These are phyloP conservation scores for Rhagium mordax DNA, from an alignment of 2,888 invertebrate genomes.

Conservation along the genomic window DNA sequence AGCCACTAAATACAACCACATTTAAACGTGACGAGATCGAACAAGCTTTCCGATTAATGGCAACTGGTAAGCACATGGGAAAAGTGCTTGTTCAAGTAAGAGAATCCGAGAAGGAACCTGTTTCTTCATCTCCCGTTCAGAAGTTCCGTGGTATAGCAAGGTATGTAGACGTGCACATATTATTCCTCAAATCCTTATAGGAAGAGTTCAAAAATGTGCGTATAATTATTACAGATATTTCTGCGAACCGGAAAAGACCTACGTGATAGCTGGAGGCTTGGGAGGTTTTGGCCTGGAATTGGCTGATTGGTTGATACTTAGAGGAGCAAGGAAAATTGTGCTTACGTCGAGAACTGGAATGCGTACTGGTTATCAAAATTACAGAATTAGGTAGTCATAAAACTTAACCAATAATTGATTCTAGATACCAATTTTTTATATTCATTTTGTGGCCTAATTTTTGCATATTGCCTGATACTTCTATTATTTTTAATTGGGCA, in stretches of 20 bases:
- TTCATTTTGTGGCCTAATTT: too few relatives aligned
- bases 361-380: constrained; percentile 81
- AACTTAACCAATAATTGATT: too few relatives aligned
- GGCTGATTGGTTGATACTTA: constrained; percentile 85
- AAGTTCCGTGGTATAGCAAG: too few relatives aligned
- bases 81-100: constrained; percentile 73
- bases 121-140: not conserved
- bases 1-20: constrained; percentile 78
- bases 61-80: constrained; percentile 85
- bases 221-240: not conserved
- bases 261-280: constrained; percentile 84
- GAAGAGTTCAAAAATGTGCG: too few relatives aligned
- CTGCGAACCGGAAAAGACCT: constrained; percentile 66
- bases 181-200: too few relatives aligned
- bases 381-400: constrained; percentile 78
- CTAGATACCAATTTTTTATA: too few relatives aligned
- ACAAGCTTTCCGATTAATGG: constrained; percentile 78
- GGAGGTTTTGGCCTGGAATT: constrained; percentile 94
- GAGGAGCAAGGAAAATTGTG: constrained; percentile 85
- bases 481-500: too few relatives aligned
- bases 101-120: constrained; percentile 66
- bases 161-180: too few relatives aligned
- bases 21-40: constrained; percentile 80
- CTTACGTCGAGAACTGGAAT: constrained; percentile 89
- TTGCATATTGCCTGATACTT: too few relatives aligned